Evolutionary conservation across 2,797 vertebrate species (phyloP).

Genomic region (Danio kyathit): DNA sequence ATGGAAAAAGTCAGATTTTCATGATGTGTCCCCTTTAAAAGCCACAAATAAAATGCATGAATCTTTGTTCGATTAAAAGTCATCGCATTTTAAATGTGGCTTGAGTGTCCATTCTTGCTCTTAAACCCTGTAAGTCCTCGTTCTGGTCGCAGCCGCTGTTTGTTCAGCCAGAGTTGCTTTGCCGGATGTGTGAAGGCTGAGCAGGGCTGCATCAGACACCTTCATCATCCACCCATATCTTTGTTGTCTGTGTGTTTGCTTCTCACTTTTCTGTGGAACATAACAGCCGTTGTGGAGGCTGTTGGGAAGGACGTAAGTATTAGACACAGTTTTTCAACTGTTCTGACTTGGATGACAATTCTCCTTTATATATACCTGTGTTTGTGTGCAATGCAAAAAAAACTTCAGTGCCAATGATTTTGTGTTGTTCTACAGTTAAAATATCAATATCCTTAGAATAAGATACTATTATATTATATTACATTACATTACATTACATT

Average conservation of each 20-base stretch:
- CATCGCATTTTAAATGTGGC: not conserved
- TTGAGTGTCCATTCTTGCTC: not conserved
- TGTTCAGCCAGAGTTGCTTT: slow-evolving; percentile 18
- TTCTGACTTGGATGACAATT: slow-evolving; percentile 24
- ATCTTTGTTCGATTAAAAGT: not conserved
- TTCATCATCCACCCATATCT: slow-evolving; percentile 15
- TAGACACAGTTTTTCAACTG: slow-evolving; percentile 13
- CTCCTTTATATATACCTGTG: slow-evolving; percentile 37
- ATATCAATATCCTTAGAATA: not conserved
- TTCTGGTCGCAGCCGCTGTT: too few species aligned
- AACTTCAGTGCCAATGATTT: not conserved
- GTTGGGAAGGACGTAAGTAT: slow-evolving; percentile 27
- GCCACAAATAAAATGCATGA: slow-evolving; percentile 1
- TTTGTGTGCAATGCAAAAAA: slow-evolving; percentile 18
- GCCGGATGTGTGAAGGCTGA: slow-evolving; percentile 35
- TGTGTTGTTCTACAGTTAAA: not conserved
- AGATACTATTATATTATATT: not conserved
- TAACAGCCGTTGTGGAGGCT: slow-evolving; percentile 49
- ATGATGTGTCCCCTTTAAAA: not conserved
- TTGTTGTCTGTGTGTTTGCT: slow-evolving; percentile 43
- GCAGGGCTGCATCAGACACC: slow-evolving; percentile 21
- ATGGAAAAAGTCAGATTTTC: too few species aligned
- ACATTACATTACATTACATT: too few species aligned
- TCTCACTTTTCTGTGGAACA: slow-evolving; percentile 49
- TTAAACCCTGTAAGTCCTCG: not conserved